Evolutionary conservation across 2,888 invertebrate genomes (phyloP).

Genomic region (Physocephala rufipes): DNA sequence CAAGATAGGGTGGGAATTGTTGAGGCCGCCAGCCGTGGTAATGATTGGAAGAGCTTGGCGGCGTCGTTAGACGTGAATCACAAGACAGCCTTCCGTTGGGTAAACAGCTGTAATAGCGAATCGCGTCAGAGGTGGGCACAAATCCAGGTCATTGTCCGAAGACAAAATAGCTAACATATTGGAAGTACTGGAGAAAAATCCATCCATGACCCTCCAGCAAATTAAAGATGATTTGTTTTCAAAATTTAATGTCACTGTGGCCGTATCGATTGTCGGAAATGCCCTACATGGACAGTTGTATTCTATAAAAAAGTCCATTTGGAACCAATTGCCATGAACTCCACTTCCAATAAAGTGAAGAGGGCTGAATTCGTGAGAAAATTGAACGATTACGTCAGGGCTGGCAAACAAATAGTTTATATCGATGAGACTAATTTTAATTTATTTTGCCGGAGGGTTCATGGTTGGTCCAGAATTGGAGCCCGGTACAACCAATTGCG

Average conservation of each 20-base stretch:
- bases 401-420: slow-evolving; percentile 34
- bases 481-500: slow-evolving; percentile 8
- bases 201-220: not conserved
- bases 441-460: slow-evolving; percentile 29
- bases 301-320: slow-evolving; percentile 23
- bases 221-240: not conserved
- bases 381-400: slow-evolving; percentile 20
- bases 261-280: slow-evolving; percentile 10
- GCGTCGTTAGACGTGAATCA: no score
- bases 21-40: no score
- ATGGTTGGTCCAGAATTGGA: slow-evolving; percentile 31
- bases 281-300: slow-evolving; percentile 20
- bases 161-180: slow-evolving; percentile 14
- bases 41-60: no score
- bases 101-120: no score
- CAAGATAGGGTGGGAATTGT: no score
- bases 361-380: slow-evolving; percentile 16
- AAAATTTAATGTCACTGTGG: slow-evolving; percentile 7
- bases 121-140: no score
- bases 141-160: no score
- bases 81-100: no score
- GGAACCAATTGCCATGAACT: slow-evolving; percentile 17
- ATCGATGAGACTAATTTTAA: no score
- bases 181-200: not conserved
- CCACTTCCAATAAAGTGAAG: slow-evolving; percentile 24